phyloP scores from a whole-genome alignment of 2,888 invertebrate species.

The Chalcis sispes region DNA sequence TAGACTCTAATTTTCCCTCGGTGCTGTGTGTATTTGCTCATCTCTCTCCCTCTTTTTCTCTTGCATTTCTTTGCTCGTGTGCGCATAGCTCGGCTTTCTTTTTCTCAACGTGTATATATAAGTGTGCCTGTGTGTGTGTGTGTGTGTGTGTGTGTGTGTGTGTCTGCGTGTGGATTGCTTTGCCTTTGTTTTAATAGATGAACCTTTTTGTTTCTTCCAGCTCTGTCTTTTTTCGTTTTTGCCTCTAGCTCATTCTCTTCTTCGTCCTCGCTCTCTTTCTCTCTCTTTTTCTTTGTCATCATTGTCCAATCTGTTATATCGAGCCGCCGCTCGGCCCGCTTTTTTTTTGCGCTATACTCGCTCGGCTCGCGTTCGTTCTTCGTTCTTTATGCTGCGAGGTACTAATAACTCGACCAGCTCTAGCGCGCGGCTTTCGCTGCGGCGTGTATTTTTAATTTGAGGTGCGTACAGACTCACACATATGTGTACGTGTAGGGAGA shows the following conservation, averaged over 20 bases:
- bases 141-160: too few species aligned
- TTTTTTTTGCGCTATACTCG: neutral
- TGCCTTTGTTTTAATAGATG: too few species aligned
- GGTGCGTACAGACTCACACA: too few species aligned
- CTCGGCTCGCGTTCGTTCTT: neutral
- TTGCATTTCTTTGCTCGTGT: neutral
- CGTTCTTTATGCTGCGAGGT: neutral
- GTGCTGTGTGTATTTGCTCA: neutral
- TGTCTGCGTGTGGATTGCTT: neutral
- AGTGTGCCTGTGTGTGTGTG: neutral
- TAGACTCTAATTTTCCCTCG: conserved; percentile 52
- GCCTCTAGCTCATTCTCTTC: neutral
- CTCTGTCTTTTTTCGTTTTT: conserved; percentile 3
- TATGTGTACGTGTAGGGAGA: too few species aligned
- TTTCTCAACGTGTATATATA: too few species aligned
- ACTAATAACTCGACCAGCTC: conserved; percentile 7
- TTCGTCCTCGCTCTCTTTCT: neutral
- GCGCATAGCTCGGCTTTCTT: too few species aligned
- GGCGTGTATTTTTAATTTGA: too few species aligned
- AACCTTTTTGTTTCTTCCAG: too few species aligned
- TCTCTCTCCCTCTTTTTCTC: conserved; percentile 25
- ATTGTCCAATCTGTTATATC: conserved; percentile 44
- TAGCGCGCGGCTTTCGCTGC: neutral
- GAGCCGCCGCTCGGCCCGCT: neutral
- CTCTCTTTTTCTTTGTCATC: conserved; percentile 25